A percentile compares a stretch with the other conserved stretches of the same genome.
phyloP scores from a whole-genome alignment of 2,113 vertebrate species.

The Chloropsis cyanopogon region DNA sequence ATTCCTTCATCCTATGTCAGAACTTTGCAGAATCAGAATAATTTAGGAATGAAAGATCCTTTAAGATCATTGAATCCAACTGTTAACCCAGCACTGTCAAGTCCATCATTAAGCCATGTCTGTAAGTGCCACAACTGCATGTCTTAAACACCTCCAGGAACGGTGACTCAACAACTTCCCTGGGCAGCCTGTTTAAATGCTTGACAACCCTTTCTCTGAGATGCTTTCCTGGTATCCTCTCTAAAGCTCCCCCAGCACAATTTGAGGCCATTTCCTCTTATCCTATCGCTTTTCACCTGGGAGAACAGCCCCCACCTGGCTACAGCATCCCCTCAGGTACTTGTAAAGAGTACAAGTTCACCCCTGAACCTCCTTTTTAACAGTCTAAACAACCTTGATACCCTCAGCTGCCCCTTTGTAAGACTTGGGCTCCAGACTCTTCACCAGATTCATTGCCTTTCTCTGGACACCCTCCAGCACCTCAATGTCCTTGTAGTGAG shows the following conservation, averaged over 20 bases:
- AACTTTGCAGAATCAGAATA: neutral
- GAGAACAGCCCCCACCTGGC: no score
- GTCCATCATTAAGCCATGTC: neutral
- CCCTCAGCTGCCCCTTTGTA: neutral
- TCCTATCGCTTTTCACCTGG: neutral
- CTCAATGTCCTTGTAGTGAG: neutral
- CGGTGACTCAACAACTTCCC: neutral
- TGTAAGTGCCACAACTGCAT: neutral
- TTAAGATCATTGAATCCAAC: neutral
- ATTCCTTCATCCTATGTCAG: neutral
- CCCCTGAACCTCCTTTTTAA: neutral
- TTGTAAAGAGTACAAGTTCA: neutral
- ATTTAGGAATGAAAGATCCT: neutral
- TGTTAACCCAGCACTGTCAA: neutral
- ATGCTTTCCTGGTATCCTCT: neutral
- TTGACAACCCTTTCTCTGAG: neutral
- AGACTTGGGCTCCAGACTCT: neutral
- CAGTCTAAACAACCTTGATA: neutral
- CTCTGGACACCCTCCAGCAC: neutral
- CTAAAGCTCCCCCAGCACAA: neutral
- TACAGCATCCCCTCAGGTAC: neutral
- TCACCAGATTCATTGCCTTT: neutral
- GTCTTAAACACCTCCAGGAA: neutral
- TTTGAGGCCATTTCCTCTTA: neutral
- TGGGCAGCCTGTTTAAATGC: neutral